Evolutionary conservation across 1,140 invertebrate genomes (phyloP).

Genomic region (Saccostrea glomerata): DNA sequence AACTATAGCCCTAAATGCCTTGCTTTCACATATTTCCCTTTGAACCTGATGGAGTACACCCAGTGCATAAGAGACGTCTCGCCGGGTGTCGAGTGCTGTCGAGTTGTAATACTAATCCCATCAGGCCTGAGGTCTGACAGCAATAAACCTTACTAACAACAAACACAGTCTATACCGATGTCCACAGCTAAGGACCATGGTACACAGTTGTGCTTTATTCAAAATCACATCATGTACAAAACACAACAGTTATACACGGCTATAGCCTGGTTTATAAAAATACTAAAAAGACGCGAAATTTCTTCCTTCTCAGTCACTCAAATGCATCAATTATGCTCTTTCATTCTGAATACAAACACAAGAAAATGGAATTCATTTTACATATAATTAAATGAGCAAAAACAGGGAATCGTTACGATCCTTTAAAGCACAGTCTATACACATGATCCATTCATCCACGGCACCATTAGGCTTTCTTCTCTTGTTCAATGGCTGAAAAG

Average conservation of each 20-base stretch:
- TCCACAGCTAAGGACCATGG: not conserved
- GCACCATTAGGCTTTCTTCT: conserved; percentile 44
- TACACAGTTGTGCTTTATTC: conserved; percentile 16
- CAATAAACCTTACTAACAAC: not conserved
- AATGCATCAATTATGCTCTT: not conserved
- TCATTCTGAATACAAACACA: not conserved
- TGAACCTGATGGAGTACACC: not conserved
- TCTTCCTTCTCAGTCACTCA: not conserved
- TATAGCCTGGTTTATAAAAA: not conserved
- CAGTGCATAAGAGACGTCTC: not conserved
- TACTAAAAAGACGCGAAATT: not conserved
- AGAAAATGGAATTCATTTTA: conserved; percentile 35
- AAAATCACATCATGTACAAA: not conserved
- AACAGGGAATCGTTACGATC: not conserved
- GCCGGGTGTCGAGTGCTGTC: not conserved
- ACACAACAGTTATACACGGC: not conserved
- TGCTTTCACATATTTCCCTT: not conserved
- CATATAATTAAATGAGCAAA: conserved; percentile 33
- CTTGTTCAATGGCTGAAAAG: conserved; percentile 59
- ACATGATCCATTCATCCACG: conserved; percentile 10
- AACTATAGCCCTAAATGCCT: not conserved
- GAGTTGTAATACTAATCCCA: not conserved
- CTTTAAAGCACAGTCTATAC: conserved; percentile 30
- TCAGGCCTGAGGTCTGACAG: not conserved
- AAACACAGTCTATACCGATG: not conserved